Evolutionary conservation across 64 coral and sea anemone species (phyloP), one percentile per base, ranked within the genome.

Genomic region (Montipora efflorescens): DNA sequence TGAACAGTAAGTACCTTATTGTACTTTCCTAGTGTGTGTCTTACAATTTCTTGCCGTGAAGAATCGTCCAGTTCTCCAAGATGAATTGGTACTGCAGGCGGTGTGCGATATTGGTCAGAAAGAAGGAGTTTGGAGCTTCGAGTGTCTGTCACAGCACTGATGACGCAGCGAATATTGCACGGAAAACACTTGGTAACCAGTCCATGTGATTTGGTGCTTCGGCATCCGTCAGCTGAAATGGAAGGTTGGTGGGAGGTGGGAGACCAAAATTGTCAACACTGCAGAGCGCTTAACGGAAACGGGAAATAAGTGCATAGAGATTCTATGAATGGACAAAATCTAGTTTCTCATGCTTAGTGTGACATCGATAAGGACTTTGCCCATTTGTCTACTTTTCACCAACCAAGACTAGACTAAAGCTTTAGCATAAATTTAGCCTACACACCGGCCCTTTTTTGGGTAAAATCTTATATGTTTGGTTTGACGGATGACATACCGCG

Each of bases 111-210:
- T 46, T 90, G 75, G 59, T 28, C 5, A 49, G 45, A 80, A 21
- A 96, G 43, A 23, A 93, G 55, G 15, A 10, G 18, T 4, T 74
- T 72, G 14, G 95, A 96, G 47, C 36, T 36, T 36, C 78, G 95
- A 87, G 91, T 93, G 53, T 59, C 81, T 14, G 93, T 90, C 13
- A 96, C 95, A 10, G 88, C 86, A 57, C 95, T 96, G 36, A 90
- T n/a, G 13, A 96, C 93, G 48, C 85, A 93, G 48, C 87, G 91
- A 50, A 93, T 50, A 49, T 96, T 96, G 20, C n/a, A 6, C 2
- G 95, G 7, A 93, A 87, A n/a, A 16, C 19, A 6, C n/a, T 76
- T 79, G 91, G 87, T 14, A 96, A 15, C 95, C 95, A 96, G 47
- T 79, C 49, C 25, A 96, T 67, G 82, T 96, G 95, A 1, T 46